These are phyloP conservation scores for Columbina picui DNA, from an alignment of 2,113 vertebrate genomes.

Conservation along the genomic window DNA sequence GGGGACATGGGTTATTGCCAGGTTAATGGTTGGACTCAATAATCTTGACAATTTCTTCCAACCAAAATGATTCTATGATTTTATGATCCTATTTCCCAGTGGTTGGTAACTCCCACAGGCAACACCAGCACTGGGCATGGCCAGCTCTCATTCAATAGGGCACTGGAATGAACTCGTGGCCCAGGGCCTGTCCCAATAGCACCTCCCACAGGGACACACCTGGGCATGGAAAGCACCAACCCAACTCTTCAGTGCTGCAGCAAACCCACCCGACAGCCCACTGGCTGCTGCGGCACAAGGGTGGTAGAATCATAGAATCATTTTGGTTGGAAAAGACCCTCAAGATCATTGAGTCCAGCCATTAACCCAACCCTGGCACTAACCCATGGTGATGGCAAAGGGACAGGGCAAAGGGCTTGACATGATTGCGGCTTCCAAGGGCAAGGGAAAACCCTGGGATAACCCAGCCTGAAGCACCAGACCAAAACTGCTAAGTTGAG, in stretches of 20 bases:
- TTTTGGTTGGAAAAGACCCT: no score
- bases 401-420: background rate
- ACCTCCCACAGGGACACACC: background rate
- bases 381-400: background rate
- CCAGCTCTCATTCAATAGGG: background rate
- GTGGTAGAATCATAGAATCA: background rate
- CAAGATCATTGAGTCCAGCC: no score
- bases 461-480: background rate
- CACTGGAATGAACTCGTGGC: rapidly evolving
- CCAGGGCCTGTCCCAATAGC: rapidly evolving
- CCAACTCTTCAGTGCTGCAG: rapidly evolving
- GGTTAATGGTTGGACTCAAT: no score
- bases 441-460: background rate
- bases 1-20: no score
- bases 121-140: rapidly evolving
- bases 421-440: rapidly evolving
- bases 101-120: rapidly evolving
- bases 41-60: no score
- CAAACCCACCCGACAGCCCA: rapidly evolving
- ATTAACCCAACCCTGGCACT: no score
- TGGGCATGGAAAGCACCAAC: background rate
- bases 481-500: rapidly evolving
- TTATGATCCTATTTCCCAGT: background rate
- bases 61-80: no score
- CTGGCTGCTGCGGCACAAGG: background rate